Evolutionary conservation across 2,797 vertebrate species (phyloP).

Genomic region (Spea hammondii): DNA sequence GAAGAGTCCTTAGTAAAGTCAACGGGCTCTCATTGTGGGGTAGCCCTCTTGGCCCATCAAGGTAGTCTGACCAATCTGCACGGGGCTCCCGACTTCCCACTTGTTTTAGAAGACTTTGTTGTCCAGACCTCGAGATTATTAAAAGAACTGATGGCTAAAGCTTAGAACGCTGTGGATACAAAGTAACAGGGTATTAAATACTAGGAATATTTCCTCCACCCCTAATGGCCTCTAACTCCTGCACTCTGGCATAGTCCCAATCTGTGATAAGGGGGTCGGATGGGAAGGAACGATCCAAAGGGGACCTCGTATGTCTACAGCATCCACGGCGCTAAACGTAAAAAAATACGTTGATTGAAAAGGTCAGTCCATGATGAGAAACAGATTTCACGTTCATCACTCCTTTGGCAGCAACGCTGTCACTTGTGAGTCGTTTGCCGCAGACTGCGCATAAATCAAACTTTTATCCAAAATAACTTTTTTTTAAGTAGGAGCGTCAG

Average conservation of each 20-base stretch:
- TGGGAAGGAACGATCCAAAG: constrained; percentile 6
- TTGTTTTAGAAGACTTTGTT: too few relatives aligned
- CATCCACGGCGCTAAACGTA: not conserved
- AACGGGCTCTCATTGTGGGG: too few relatives aligned
- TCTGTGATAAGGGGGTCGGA: constrained; percentile 10
- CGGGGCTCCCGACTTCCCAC: too few relatives aligned
- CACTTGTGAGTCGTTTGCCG: constrained; percentile 18
- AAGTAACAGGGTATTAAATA: too few relatives aligned
- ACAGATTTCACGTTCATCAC: constrained; percentile 40
- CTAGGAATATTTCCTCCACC: not conserved
- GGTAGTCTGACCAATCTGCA: too few relatives aligned
- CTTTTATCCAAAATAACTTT: not conserved
- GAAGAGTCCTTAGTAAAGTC: too few relatives aligned
- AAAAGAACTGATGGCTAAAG: too few relatives aligned
- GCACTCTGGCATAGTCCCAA: not conserved
- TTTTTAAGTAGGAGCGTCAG: not conserved
- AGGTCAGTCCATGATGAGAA: constrained; percentile 33
- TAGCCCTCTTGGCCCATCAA: too few relatives aligned
- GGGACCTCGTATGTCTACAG: constrained; percentile 16
- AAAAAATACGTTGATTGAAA: constrained; percentile 13
- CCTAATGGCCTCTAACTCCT: not conserved
- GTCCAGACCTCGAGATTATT: too few relatives aligned
- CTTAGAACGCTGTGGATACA: too few relatives aligned
- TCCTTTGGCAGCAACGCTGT: constrained; percentile 29
- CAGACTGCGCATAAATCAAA: constrained; percentile 33